phyloP scores from a whole-genome alignment of 2,888 invertebrate species.

The Diarsia rubi region DNA sequence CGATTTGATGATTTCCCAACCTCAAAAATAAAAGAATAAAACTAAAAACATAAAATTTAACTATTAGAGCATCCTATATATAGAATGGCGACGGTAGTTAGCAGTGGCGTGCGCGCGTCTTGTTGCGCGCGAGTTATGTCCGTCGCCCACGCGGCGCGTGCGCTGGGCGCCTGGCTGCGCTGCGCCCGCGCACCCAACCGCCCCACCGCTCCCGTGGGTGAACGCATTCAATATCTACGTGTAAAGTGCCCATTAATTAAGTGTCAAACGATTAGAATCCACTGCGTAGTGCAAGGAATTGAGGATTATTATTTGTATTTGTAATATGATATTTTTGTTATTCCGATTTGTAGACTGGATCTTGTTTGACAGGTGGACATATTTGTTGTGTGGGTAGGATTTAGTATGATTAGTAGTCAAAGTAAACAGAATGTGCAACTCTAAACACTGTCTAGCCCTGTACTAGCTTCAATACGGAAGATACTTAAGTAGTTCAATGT shows the following conservation, averaged over 20 bases:
- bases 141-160: slow-evolving; percentile 79
- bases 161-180: slow-evolving; percentile 72
- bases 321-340: slow-evolving; percentile 56
- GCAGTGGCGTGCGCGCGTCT: slow-evolving; percentile 85
- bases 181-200: slow-evolving; percentile 51
- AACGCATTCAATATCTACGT: slow-evolving; percentile 67
- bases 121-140: slow-evolving; percentile 88
- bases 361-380: slow-evolving; percentile 28
- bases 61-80: slow-evolving; percentile 77
- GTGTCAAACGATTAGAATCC: slow-evolving; percentile 66
- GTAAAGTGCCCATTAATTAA: slow-evolving; percentile 71
- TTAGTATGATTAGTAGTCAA: slow-evolving; percentile 18
- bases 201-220: slow-evolving; percentile 60
- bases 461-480: not conserved
- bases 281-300: slow-evolving; percentile 44
- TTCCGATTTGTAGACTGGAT: slow-evolving; percentile 33
- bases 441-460: not conserved
- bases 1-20: too few relatives aligned
- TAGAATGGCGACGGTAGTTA: slow-evolving; percentile 83
- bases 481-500: slow-evolving; percentile 1
- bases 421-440: not conserved
- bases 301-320: slow-evolving; percentile 51
- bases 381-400: slow-evolving; percentile 11
- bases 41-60: not conserved
- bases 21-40: too few relatives aligned